Evolutionary conservation across 1,140 invertebrate species (phyloP).

Genomic region (Cryptotermes secundus): DNA sequence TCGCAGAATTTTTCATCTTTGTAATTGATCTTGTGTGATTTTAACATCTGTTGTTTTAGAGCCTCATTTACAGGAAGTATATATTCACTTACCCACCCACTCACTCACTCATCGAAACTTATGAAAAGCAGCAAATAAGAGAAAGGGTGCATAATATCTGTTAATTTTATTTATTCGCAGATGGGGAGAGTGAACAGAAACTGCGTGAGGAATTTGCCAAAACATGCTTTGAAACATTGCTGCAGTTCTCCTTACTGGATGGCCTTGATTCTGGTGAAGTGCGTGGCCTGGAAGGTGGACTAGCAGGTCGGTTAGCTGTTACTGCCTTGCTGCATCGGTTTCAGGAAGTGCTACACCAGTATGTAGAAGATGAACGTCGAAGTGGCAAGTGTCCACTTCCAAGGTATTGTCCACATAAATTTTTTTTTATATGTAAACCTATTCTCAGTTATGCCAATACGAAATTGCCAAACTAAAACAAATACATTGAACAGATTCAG

Average conservation of each 20-base stretch:
- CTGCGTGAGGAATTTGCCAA: conserved; percentile 93
- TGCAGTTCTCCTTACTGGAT: conserved; percentile 87
- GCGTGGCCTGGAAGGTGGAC: conserved; percentile 53
- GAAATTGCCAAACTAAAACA: no score
- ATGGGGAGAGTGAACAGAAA: conserved; percentile 80
- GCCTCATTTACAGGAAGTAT: background rate
- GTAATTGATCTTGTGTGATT: no score
- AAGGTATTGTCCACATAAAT: conserved; percentile 58
- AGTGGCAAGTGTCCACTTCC: conserved; percentile 89
- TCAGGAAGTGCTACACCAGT: conserved; percentile 87
- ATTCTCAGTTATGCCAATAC: background rate
- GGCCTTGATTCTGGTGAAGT: conserved; percentile 53
- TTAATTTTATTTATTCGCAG: conserved; percentile 48
- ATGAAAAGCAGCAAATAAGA: background rate
- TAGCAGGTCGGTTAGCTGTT: conserved; percentile 84
- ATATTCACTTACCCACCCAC: no score
- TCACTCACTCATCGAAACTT: no score
- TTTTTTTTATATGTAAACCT: background rate
- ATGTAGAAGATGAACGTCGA: conserved; percentile 83
- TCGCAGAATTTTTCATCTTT: no score
- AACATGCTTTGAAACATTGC: conserved; percentile 92
- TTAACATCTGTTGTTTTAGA: no score
- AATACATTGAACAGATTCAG: no score
- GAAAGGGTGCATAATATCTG: no score
- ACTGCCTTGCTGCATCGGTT: conserved; percentile 88